Evolutionary conservation across 2,888 invertebrate genomes (phyloP).

Genomic region (Drosophila prostipennis): DNA sequence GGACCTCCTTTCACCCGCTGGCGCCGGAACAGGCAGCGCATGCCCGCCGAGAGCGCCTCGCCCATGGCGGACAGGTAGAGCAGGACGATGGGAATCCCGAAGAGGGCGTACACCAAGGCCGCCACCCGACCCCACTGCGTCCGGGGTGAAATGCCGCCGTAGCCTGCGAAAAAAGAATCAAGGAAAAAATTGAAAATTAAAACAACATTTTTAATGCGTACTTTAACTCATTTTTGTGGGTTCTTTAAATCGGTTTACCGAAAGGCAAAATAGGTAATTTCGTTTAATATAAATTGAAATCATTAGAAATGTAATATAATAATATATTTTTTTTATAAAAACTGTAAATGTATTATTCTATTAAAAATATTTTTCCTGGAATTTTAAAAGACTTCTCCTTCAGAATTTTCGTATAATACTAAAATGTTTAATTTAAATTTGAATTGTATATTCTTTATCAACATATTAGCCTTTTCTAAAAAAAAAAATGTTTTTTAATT

Average conservation of each 20-base stretch:
- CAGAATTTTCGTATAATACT: too few relatives aligned
- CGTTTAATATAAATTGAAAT: too few relatives aligned
- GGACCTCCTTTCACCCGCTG: conserved; percentile 76
- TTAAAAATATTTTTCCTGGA: too few relatives aligned
- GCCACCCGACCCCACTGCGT: conserved; percentile 91
- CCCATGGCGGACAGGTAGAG: conserved; percentile 95
- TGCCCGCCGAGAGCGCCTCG: conserved; percentile 91
- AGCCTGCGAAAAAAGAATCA: conserved; percentile 86
- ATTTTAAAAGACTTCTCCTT: too few relatives aligned
- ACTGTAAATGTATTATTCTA: too few relatives aligned
- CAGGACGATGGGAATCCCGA: conserved; percentile 95
- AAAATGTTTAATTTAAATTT: too few relatives aligned
- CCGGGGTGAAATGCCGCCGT: conserved; percentile 92
- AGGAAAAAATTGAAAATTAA: neutral
- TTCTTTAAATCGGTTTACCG: neutral
- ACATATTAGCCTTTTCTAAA: too few relatives aligned
- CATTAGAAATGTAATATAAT: too few relatives aligned
- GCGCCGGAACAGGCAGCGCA: conserved; percentile 89
- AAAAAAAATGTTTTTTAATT: too few relatives aligned
- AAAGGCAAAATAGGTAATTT: too few relatives aligned
- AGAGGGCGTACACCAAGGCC: conserved; percentile 93
- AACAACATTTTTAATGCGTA: neutral
- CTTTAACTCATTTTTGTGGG: neutral
- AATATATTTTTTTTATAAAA: too few relatives aligned
- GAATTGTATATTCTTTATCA: too few relatives aligned